phyloP scores from a whole-genome alignment of 2,797 vertebrate genomes.

The Cyclopterus lumpus region DNA sequence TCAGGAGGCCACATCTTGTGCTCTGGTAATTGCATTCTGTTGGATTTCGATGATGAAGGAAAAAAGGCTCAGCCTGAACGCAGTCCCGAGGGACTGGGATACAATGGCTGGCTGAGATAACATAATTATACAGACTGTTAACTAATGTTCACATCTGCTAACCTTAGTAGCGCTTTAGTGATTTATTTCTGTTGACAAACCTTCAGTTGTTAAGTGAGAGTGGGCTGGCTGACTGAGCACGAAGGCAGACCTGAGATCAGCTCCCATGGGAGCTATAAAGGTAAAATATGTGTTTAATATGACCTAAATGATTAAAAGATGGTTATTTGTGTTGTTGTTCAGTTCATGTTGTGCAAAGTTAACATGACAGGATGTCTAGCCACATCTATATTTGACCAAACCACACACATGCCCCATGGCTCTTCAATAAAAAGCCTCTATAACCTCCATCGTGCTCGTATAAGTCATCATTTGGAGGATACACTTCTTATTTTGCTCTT shows the following conservation, averaged over 20 bases:
- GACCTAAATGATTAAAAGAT: background rate
- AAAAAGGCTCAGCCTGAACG: slow-evolving; percentile 22
- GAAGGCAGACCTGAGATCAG: slow-evolving; percentile 27
- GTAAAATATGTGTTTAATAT: background rate
- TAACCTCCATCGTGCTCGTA: slow-evolving; percentile 2
- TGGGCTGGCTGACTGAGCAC: slow-evolving; percentile 18
- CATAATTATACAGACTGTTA: slow-evolving; percentile 69
- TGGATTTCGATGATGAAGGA: slow-evolving; percentile 53
- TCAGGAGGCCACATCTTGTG: slow-evolving; percentile 18
- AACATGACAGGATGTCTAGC: slow-evolving; percentile 1
- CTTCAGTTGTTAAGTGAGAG: slow-evolving; percentile 29
- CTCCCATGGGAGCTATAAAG: slow-evolving; percentile 7
- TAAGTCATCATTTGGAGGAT: slow-evolving; percentile 26
- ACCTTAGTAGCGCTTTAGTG: slow-evolving; percentile 48
- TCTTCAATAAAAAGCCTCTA: slow-evolving; percentile 16
- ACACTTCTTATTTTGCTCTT: slow-evolving; percentile 46
- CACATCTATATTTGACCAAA: background rate
- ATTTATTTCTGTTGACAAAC: slow-evolving; percentile 55
- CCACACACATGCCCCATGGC: background rate
- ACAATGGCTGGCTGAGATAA: slow-evolving; percentile 59
- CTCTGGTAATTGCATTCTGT: slow-evolving; percentile 48
- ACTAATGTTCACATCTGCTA: slow-evolving; percentile 67
- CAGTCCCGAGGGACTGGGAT: slow-evolving; percentile 34
- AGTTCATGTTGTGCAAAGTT: slow-evolving; percentile 13
- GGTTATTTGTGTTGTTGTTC: background rate